Conservation (phyloP, 2,113 vertebrate species). For the Antechinus stuartii region DNA sequence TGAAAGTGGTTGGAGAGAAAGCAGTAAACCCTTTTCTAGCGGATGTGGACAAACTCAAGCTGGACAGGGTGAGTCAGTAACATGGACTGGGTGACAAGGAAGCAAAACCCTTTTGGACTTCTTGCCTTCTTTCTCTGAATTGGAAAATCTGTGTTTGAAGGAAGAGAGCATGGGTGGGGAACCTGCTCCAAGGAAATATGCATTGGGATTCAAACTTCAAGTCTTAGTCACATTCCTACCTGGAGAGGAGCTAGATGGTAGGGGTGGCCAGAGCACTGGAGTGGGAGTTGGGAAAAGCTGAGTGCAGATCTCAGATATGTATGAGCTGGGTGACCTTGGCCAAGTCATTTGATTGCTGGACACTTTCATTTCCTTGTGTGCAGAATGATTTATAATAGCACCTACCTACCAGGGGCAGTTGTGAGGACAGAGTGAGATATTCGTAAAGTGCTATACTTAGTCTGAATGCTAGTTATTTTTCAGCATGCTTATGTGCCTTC, state of each 20-base stretch:
- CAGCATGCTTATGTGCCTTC: background rate
- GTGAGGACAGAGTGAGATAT: background rate
- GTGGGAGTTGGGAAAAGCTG: background rate
- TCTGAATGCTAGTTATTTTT: background rate
- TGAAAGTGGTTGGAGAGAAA: conserved; percentile 98
- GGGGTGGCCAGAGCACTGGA: background rate
- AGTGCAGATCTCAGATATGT: background rate
- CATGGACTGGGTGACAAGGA: conserved; percentile 2
- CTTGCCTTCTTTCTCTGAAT: conserved; percentile 31
- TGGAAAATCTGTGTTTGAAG: background rate
- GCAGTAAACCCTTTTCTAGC: conserved; percentile 95
- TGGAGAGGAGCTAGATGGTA: background rate
- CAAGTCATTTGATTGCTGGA: background rate
- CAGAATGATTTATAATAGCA: background rate
- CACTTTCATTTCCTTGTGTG: background rate
- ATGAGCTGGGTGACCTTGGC: background rate
- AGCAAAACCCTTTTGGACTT: conserved; percentile 25
- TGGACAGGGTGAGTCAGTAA: conserved; percentile 91
- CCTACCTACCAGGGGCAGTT: background rate
- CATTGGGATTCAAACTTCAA: background rate
- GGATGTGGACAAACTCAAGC: conserved; percentile 97
- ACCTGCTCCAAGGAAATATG: background rate
- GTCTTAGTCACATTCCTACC: background rate
- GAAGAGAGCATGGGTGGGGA: background rate
- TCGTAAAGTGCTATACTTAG: background rate